A percentile compares a stretch with the other conserved stretches of the same genome.
Conservation (phyloP, 2,888 invertebrate species). For the Teleogryllus oceanicus region DNA sequence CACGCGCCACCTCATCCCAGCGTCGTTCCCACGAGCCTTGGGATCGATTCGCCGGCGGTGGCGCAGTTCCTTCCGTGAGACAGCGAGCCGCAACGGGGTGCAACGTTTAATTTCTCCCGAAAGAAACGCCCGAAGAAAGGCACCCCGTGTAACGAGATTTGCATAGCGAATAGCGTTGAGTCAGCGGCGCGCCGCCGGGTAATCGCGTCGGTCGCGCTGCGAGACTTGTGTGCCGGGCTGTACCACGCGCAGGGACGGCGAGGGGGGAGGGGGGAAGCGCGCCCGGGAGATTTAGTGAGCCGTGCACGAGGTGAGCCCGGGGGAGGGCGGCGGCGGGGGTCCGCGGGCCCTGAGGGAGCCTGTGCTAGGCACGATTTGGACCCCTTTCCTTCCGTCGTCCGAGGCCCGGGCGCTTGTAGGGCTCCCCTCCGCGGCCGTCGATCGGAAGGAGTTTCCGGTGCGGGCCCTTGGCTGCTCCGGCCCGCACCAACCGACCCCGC, state of each 20-base stretch:
- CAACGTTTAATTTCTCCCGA: neutral
- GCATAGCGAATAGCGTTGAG: neutral
- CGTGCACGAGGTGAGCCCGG: no score
- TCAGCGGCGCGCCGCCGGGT: neutral
- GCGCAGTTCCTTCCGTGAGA: neutral
- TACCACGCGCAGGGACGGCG: no score
- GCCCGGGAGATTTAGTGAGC: no score
- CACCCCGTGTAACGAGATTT: conserved; percentile 6
- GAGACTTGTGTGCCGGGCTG: no score
- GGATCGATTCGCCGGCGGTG: neutral
- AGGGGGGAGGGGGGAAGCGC: no score
- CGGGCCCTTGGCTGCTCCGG: neutral
- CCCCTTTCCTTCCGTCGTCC: neutral
- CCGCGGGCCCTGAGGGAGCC: no score
- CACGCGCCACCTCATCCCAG: neutral
- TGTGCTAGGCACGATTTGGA: no score
- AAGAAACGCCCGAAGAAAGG: neutral
- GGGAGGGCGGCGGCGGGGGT: no score
- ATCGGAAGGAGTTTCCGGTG: neutral
- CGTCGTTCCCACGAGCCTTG: neutral
- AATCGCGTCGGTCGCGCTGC: no score
- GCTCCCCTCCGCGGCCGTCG: neutral
- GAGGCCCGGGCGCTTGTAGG: neutral
- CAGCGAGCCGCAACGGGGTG: neutral
- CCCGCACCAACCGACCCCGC: neutral